These are phyloP conservation scores for Hyppa rectilinea DNA, from an alignment of 2,888 invertebrate genomes.

Conservation along the genomic window DNA sequence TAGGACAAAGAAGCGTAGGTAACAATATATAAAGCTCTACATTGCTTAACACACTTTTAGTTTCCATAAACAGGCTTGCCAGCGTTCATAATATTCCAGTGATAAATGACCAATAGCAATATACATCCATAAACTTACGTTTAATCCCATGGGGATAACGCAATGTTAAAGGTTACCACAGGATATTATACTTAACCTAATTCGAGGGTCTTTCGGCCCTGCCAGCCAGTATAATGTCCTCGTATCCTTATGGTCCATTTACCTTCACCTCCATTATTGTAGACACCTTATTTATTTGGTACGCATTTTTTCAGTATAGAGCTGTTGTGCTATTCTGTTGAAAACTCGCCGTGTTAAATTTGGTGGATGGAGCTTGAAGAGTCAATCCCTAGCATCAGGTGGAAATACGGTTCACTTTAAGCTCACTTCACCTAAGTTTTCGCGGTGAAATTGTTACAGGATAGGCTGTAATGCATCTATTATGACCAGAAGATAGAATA, in stretches of 20 bases:
- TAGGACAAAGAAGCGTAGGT: no score
- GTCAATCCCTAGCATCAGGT: no score
- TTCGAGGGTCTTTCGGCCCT: constrained; percentile 27
- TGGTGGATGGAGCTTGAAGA: no score
- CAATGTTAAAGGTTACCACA: constrained; percentile 20
- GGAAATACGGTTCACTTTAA: no score
- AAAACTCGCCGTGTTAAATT: no score
- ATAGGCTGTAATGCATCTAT: not conserved
- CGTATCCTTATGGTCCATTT: constrained; percentile 20
- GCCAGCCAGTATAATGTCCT: constrained; percentile 21
- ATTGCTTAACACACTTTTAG: not conserved
- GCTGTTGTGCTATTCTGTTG: no score
- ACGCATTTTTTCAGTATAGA: not conserved
- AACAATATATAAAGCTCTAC: no score
- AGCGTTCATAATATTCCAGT: not conserved
- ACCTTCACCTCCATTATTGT: constrained; percentile 20
- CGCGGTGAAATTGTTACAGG: no score
- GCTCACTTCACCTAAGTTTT: no score
- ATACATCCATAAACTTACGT: not conserved
- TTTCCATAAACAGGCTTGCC: not conserved
- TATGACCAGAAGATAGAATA: not conserved
- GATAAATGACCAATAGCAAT: constrained; percentile 14
- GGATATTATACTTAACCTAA: constrained; percentile 47
- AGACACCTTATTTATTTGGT: constrained; percentile 14
- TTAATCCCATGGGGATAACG: not conserved